Conservation (phyloP, 2,888 invertebrate species). For the Sepiola atlantica region DNA sequence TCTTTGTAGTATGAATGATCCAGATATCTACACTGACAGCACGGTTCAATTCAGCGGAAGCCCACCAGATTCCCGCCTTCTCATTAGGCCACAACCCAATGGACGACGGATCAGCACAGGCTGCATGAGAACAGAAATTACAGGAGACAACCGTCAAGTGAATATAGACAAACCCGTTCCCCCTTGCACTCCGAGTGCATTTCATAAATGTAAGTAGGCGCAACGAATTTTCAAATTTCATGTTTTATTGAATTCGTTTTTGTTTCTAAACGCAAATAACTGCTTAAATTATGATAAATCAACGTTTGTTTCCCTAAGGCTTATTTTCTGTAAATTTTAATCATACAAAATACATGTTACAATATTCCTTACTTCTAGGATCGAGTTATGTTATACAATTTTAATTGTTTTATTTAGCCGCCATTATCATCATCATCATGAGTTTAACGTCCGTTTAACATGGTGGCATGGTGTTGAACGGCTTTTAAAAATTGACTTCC, state of each 20-base stretch:
- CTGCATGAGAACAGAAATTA: slow-evolving; percentile 79
- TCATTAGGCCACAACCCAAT: slow-evolving; percentile 72
- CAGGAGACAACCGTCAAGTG: slow-evolving; percentile 53
- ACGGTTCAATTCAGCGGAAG: slow-evolving; percentile 66
- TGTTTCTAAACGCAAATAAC: too few relatives aligned
- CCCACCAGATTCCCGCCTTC: slow-evolving; percentile 65
- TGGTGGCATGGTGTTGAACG: too few relatives aligned
- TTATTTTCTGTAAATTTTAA: too few relatives aligned
- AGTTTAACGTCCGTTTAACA: too few relatives aligned
- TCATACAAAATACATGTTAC: too few relatives aligned
- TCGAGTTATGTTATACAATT: too few relatives aligned
- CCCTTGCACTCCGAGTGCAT: slow-evolving; percentile 42
- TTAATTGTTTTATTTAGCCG: too few relatives aligned
- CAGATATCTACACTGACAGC: slow-evolving; percentile 59
- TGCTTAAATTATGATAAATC: too few relatives aligned
- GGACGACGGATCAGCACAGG: slow-evolving; percentile 85
- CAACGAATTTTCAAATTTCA: neutral
- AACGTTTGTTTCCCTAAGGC: too few relatives aligned
- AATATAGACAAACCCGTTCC: neutral
- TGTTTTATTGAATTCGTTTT: neutral
- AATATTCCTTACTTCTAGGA: too few relatives aligned
- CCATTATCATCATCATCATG: too few relatives aligned
- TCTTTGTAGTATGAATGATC: slow-evolving; percentile 55
- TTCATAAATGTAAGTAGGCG: slow-evolving; percentile 39
- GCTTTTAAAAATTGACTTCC: too few relatives aligned